Conservation (phyloP, 1,140 invertebrate genomes). For the Drosophila pseudoobscura region DNA sequence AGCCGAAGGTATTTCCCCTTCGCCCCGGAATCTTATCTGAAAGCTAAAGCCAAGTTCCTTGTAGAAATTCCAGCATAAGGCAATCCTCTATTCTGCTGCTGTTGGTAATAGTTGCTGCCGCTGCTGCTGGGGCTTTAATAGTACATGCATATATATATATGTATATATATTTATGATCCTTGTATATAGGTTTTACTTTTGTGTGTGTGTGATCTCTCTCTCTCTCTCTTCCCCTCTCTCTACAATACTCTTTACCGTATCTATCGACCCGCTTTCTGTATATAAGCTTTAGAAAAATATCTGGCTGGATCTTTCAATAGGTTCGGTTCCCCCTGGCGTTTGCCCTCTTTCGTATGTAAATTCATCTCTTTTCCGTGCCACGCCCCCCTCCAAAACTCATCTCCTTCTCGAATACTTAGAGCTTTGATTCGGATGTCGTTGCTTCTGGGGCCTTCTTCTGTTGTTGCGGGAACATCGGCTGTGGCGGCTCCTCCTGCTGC, state of each 20-base stretch:
- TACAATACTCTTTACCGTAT: constrained; percentile 20
- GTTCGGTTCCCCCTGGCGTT: constrained; percentile 36
- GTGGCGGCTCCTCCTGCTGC: constrained; percentile 64
- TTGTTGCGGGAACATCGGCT: constrained; percentile 51
- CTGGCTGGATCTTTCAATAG: constrained; percentile 40
- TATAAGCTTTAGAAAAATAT: constrained; percentile 58
- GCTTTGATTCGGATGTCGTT: constrained; percentile 72
- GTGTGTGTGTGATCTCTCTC: no score
- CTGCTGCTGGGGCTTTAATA: no score
- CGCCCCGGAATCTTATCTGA: constrained; percentile 31
- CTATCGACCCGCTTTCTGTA: constrained; percentile 26
- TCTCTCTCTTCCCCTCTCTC: constrained; percentile 16
- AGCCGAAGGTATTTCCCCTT: constrained; percentile 21
- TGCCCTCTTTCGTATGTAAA: constrained; percentile 36
- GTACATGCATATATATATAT: no score
- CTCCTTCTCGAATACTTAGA: constrained; percentile 51
- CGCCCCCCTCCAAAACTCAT: not conserved
- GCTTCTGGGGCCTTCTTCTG: constrained; percentile 25
- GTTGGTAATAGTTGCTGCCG: no score
- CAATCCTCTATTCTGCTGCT: no score
- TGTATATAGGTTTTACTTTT: no score
- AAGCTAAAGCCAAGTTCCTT: constrained; percentile 45
- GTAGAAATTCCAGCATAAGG: constrained; percentile 21
- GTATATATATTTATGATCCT: no score
- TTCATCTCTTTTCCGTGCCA: constrained; percentile 37